Percentiles rank a stretch among this genome's conserved stretches.
Evolutionary conservation across 2,888 invertebrate species (phyloP).

Genomic region (Branchellion lobata): DNA sequence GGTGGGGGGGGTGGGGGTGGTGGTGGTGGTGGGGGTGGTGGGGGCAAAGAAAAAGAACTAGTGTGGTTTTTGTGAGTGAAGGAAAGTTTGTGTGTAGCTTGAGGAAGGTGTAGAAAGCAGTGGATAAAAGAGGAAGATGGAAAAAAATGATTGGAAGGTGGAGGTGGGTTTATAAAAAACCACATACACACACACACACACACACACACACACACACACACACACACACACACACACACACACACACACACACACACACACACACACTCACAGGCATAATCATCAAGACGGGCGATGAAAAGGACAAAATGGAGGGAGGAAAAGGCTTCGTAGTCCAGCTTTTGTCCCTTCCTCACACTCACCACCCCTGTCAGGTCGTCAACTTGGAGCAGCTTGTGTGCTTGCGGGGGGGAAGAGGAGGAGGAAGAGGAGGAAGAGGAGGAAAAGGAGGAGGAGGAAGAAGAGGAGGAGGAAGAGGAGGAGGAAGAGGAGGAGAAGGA

Average conservation of each 20-base stretch:
- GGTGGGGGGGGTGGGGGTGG: too few relatives aligned
- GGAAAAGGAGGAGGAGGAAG: background rate
- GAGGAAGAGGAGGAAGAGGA: background rate
- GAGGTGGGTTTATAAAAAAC: too few relatives aligned
- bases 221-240: background rate
- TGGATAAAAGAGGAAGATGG: too few relatives aligned
- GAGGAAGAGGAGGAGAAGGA: background rate
- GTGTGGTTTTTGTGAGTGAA: too few relatives aligned
- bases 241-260: background rate
- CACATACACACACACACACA: background rate
- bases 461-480: background rate
- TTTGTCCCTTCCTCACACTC: constrained; percentile 20
- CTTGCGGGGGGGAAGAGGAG: background rate
- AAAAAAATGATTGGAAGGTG: too few relatives aligned
- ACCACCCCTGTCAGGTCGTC: constrained; percentile 34
- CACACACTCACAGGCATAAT: constrained; percentile 20
- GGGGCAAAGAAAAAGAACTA: too few relatives aligned
- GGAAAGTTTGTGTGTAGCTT: too few relatives aligned
- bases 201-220: background rate
- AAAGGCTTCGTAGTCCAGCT: constrained; percentile 17
- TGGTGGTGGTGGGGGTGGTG: too few relatives aligned
- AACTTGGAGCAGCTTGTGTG: constrained; percentile 28
- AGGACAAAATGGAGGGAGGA: constrained; percentile 51
- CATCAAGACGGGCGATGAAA: constrained; percentile 52
- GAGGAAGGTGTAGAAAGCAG: too few relatives aligned